These are phyloP conservation scores for Trissonchulus latispiculum DNA, from an alignment of 2,888 invertebrate species.

Conservation along the genomic window DNA sequence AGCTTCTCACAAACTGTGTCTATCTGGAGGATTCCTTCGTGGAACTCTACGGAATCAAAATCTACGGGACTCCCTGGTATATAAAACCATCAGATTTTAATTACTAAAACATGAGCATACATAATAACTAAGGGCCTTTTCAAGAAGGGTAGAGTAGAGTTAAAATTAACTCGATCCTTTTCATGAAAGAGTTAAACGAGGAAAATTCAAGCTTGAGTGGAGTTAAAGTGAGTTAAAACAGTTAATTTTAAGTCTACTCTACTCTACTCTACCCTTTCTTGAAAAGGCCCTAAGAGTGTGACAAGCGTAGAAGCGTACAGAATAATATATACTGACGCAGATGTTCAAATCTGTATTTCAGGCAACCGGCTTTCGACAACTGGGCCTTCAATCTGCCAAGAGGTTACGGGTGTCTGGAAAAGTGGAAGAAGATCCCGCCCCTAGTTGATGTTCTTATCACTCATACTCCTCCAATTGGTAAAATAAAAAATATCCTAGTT, in stretches of 20 bases:
- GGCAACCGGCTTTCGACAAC: conserved; percentile 68
- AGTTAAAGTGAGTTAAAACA: too few species aligned
- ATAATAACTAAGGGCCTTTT: too few species aligned
- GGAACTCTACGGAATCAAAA: conserved; percentile 61
- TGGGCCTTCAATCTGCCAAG: conserved; percentile 72
- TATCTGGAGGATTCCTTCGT: conserved; percentile 63
- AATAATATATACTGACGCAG: not conserved
- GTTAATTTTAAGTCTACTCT: too few species aligned
- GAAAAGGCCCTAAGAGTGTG: conserved; percentile 31
- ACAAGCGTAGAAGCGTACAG: too few species aligned
- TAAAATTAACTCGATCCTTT: too few species aligned
- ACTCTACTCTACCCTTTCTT: too few species aligned
- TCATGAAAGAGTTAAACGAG: too few species aligned
- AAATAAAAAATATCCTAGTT: not conserved
- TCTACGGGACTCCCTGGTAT: conserved; percentile 74
- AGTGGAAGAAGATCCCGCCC: conserved; percentile 67
- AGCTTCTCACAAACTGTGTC: conserved; percentile 61
- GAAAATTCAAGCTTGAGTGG: too few species aligned
- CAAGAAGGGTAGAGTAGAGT: too few species aligned
- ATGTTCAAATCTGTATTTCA: conserved; percentile 33
- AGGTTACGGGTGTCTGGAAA: conserved; percentile 60
- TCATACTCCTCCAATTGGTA: conserved; percentile 62
- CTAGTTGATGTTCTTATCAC: conserved; percentile 66
- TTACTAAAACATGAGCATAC: too few species aligned
- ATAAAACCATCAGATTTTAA: too few species aligned